Percentiles rank a stretch among this genome's conserved stretches.
These are phyloP conservation scores for Macrobrachium rosenbergii DNA, from an alignment of 1,140 invertebrate species.

Conservation along the genomic window DNA sequence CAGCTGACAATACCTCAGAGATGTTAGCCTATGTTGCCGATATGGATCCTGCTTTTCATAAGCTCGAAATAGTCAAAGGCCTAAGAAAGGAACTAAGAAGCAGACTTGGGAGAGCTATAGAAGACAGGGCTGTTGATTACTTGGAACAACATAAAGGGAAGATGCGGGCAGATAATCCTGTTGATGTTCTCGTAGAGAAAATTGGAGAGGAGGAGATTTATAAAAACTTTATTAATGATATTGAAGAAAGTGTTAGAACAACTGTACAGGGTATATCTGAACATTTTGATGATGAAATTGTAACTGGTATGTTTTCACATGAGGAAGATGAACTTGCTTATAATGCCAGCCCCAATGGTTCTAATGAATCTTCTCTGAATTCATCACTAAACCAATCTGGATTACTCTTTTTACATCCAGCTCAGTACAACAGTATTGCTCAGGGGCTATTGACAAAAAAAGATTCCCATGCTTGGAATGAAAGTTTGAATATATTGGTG, in stretches of 20 bases:
- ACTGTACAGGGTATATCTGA: constrained; percentile 47
- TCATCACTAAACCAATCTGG: constrained; percentile 65
- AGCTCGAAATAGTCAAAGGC: constrained; percentile 59
- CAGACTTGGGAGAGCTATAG: constrained; percentile 42
- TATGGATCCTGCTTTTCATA: constrained; percentile 65
- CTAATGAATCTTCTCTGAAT: constrained; percentile 63
- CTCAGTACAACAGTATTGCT: constrained; percentile 61
- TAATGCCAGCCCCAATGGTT: constrained; percentile 48
- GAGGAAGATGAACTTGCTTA: constrained; percentile 44
- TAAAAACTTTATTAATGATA: constrained; percentile 41
- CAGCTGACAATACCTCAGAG: constrained; percentile 62
- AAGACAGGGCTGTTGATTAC: constrained; percentile 47
- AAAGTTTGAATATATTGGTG: constrained; percentile 58
- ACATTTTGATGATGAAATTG: constrained; percentile 60
- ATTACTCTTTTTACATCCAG: constrained; percentile 59
- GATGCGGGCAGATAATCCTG: constrained; percentile 62
- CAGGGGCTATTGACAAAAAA: constrained; percentile 41
- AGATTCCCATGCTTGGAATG: constrained; percentile 38
- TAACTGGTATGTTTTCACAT: constrained; percentile 57
- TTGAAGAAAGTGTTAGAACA: constrained; percentile 38
- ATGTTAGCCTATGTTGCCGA: constrained; percentile 64
- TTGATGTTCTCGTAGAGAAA: constrained; percentile 48
- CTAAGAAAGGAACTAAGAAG: constrained; percentile 46
- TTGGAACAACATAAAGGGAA: constrained; percentile 59
- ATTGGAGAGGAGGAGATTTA: constrained; percentile 33